Conservation (phyloP, 2,888 invertebrate species). For the Quadroppia sp. region DNA sequence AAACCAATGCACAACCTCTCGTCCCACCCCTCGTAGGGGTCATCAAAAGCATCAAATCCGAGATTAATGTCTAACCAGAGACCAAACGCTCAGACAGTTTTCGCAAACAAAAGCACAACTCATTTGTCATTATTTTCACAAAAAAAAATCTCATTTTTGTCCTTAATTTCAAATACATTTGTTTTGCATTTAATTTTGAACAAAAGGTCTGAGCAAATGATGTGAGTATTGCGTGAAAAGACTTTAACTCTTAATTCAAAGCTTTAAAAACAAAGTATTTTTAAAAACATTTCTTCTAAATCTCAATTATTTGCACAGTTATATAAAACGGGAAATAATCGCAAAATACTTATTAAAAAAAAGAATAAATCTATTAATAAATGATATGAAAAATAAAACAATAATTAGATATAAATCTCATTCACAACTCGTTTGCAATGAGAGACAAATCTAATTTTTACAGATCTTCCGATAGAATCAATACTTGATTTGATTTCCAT, state of each 20-base stretch:
- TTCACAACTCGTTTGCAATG: not conserved
- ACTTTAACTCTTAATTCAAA: too few species aligned
- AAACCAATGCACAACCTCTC: conserved; percentile 19
- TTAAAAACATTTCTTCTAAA: too few species aligned
- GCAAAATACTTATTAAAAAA: too few species aligned
- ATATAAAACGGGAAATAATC: too few species aligned
- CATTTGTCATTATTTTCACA: not conserved
- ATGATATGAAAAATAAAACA: not conserved
- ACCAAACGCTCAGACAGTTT: not conserved
- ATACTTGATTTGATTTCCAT: not conserved
- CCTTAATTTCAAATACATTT: too few species aligned
- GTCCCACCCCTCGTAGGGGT: conserved; percentile 23
- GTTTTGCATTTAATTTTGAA: too few species aligned
- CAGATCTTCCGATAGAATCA: conserved; percentile 3
- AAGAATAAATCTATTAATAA: too few species aligned
- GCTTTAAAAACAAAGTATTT: too few species aligned
- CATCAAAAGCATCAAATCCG: conserved; percentile 31
- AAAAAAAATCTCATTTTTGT: too few species aligned
- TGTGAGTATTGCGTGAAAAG: too few species aligned
- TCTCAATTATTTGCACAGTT: too few species aligned
- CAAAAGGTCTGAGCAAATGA: too few species aligned
- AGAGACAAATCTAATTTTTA: not conserved
- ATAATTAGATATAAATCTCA: not conserved
- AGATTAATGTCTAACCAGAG: not conserved
- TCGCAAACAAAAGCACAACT: conserved; percentile 4